Evolutionary conservation across 2,113 vertebrate genomes (phyloP).

Genomic region (Siniperca chuatsi): DNA sequence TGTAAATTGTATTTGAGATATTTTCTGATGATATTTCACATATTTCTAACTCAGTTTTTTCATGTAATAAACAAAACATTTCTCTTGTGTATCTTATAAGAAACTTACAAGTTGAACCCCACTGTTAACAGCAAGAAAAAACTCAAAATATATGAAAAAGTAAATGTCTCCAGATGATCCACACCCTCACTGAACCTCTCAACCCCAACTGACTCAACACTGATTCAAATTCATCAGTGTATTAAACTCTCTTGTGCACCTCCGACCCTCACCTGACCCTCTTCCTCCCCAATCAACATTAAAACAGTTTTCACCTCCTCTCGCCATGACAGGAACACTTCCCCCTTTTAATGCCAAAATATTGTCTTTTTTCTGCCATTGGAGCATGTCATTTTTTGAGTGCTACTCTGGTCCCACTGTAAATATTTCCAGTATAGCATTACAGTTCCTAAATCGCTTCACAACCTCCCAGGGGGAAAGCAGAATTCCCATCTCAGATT

Average conservation of each 20-base stretch:
- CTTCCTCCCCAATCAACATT: conserved; percentile 23
- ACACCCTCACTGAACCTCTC: conserved; percentile 60
- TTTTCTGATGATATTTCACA: conserved; percentile 2
- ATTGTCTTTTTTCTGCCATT: conserved; percentile 57
- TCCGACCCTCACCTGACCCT: conserved; percentile 39
- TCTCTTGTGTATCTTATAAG: not conserved
- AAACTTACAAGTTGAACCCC: not conserved
- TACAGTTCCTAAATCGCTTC: conserved; percentile 69
- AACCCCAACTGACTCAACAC: conserved; percentile 30
- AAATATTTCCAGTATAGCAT: conserved; percentile 80
- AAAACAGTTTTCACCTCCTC: conserved; percentile 34
- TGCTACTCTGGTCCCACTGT: conserved; percentile 64
- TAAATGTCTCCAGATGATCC: conserved; percentile 23
- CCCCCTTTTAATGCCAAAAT: conserved; percentile 30
- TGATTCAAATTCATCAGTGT: conserved; percentile 29
- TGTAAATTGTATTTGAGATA: not conserved
- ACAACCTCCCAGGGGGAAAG: conserved; percentile 62
- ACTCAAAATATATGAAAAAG: conserved; percentile 1
- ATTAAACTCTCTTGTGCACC: conserved; percentile 4
- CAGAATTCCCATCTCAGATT: conserved; percentile 76
- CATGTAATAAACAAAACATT: not conserved
- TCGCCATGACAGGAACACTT: not conserved
- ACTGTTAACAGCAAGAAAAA: conserved; percentile 34
- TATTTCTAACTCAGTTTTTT: not conserved
- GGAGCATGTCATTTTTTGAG: conserved; percentile 62